These are phyloP conservation scores for Phyllostomus hastatus DNA, from an alignment of 2,113 vertebrate species.

Conservation along the genomic window DNA sequence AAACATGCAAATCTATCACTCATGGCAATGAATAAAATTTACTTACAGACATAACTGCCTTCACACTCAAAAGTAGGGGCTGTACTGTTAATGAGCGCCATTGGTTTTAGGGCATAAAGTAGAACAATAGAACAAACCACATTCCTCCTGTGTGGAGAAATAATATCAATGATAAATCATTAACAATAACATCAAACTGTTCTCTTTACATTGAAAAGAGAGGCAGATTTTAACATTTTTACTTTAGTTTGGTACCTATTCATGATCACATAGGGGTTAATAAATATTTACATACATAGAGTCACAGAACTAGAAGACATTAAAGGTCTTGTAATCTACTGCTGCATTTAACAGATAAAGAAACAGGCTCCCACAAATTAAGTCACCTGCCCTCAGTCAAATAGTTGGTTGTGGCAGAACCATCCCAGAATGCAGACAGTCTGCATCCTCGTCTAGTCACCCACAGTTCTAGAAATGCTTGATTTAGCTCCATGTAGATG, in stretches of 20 bases:
- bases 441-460: neutral
- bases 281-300: constrained; percentile 30
- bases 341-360: neutral
- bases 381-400: neutral
- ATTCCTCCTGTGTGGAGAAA: neutral
- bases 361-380: neutral
- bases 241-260: neutral
- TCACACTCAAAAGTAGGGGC: neutral
- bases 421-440: neutral
- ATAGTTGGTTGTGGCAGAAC: neutral
- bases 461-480: neutral
- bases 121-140: neutral
- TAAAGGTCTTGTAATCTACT: neutral
- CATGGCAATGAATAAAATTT: constrained; percentile 17
- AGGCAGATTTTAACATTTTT: neutral
- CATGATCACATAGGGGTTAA: neutral
- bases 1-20: neutral
- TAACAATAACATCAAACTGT: neutral
- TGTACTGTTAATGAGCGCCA: neutral
- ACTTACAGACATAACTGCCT: neutral
- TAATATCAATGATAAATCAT: neutral
- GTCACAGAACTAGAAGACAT: neutral
- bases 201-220: neutral
- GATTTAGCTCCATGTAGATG: neutral
- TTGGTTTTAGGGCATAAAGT: neutral